Evolutionary conservation across 2,113 vertebrate genomes (phyloP).

Genomic region (Trematocara stigmaticum): DNA sequence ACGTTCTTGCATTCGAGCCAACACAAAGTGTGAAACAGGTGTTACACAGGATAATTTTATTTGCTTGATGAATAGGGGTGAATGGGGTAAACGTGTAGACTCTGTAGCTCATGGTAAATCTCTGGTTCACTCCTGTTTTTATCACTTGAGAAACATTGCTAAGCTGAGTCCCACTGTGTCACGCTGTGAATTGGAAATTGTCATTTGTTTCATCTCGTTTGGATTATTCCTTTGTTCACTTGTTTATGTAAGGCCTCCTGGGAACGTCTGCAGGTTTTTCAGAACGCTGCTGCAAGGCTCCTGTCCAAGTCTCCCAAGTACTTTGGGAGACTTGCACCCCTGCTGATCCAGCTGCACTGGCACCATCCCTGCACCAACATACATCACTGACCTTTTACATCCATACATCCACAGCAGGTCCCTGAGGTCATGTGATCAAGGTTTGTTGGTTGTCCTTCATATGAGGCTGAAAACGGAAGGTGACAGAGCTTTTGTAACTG

Average conservation of each 20-base stretch:
- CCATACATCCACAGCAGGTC: neutral
- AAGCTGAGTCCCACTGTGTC: neutral
- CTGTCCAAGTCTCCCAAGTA: neutral
- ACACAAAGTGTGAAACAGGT: neutral
- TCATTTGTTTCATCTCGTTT: neutral
- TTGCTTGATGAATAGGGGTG: neutral
- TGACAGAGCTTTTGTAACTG: neutral
- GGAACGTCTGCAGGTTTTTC: neutral
- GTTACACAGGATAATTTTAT: neutral
- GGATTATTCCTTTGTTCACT: neutral
- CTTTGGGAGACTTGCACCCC: neutral
- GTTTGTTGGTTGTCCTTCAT: neutral
- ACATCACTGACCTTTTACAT: neutral
- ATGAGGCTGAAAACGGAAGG: neutral
- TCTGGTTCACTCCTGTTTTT: neutral
- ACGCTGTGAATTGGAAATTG: neutral
- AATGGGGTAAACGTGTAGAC: neutral
- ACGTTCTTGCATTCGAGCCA: neutral
- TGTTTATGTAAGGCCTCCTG: neutral
- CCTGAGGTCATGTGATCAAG: neutral
- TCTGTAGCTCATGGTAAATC: neutral
- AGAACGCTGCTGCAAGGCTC: neutral
- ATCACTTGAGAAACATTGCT: neutral
- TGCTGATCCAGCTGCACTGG: neutral
- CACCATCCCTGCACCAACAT: neutral